Evolutionary conservation across 2,888 invertebrate species (phyloP).

Genomic region (Seladonia tumulorum): DNA sequence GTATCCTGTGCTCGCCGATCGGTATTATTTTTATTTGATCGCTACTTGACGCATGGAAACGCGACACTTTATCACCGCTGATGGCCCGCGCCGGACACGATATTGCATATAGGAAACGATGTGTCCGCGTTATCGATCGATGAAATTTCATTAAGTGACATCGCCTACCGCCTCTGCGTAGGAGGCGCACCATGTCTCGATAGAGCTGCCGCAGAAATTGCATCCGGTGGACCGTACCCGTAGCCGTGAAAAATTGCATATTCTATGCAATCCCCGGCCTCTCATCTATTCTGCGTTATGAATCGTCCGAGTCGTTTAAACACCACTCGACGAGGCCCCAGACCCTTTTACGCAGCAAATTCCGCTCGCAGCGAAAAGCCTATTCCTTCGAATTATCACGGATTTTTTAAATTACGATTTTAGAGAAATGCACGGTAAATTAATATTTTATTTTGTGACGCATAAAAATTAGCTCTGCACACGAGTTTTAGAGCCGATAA

Average conservation of each 20-base stretch:
- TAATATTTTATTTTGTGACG: not conserved
- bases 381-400: not conserved
- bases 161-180: constrained; percentile 48
- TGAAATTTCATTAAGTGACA: constrained; percentile 71
- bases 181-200: constrained; percentile 25
- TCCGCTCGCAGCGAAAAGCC: not conserved
- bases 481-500: too few species aligned
- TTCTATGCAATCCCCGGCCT: not conserved
- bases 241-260: constrained; percentile 25
- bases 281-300: not conserved
- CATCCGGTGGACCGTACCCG: not conserved
- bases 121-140: constrained; percentile 61
- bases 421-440: too few species aligned
- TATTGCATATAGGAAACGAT: constrained; percentile 63
- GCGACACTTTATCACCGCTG: constrained; percentile 27
- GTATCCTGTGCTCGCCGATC: not conserved
- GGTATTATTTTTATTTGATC: constrained; percentile 19
- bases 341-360: not conserved
- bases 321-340: not conserved
- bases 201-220: constrained; percentile 44
- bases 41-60: constrained; percentile 8
- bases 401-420: not conserved
- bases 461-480: too few species aligned
- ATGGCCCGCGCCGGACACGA: constrained; percentile 47
- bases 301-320: constrained; percentile 41